These are phyloP conservation scores for Sinonovacula constricta DNA, from an alignment of 1,140 invertebrate genomes.

Conservation along the genomic window DNA sequence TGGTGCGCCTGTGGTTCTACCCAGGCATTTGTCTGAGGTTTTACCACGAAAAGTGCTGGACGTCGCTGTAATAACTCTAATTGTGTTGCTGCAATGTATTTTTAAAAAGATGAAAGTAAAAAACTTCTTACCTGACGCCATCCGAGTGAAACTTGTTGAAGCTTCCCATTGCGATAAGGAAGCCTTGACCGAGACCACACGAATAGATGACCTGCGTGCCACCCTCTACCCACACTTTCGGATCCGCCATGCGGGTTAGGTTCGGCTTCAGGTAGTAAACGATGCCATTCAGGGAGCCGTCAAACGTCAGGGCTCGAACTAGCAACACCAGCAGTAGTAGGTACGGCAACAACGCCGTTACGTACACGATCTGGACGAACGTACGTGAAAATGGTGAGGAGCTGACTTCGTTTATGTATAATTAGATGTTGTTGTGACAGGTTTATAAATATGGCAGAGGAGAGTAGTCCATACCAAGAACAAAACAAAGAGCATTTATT, in stretches of 20 bases:
- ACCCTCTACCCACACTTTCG: slow-evolving; percentile 41
- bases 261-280: slow-evolving; percentile 90
- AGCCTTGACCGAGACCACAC: neutral
- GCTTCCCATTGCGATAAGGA: neutral
- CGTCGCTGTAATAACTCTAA: too few species aligned
- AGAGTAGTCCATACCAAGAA: too few species aligned
- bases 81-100: slow-evolving; percentile 95
- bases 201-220: neutral
- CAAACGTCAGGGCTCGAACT: slow-evolving; percentile 76
- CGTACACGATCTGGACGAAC: slow-evolving; percentile 63
- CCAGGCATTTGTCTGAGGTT: too few species aligned
- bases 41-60: too few species aligned
- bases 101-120: slow-evolving; percentile 80
- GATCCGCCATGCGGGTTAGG: slow-evolving; percentile 79
- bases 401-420: too few species aligned
- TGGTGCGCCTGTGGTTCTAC: too few species aligned
- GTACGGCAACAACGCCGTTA: slow-evolving; percentile 78
- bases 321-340: slow-evolving; percentile 76
- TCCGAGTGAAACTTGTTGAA: neutral
- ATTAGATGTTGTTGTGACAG: too few species aligned
- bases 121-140: slow-evolving; percentile 12
- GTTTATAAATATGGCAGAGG: too few species aligned
- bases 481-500: too few species aligned
- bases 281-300: slow-evolving; percentile 74
- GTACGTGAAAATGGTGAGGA: too few species aligned